A percentile compares a stretch with the other conserved stretches of the same genome.
These are phyloP conservation scores for Polietes domitor DNA, from an alignment of 2,888 invertebrate species.

Conservation along the genomic window DNA sequence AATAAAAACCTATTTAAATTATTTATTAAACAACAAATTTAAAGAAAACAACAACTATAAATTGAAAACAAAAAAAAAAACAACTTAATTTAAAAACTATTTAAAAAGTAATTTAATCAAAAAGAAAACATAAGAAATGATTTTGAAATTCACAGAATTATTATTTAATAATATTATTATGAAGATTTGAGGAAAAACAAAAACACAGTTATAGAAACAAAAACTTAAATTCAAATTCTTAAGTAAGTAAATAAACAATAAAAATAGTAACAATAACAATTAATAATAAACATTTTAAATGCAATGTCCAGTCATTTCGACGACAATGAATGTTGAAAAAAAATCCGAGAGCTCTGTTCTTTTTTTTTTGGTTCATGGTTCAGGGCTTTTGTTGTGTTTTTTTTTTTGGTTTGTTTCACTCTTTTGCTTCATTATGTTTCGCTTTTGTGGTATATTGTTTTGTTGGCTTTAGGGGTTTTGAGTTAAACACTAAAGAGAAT, in stretches of 20 bases:
- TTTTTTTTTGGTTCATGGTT: constrained; percentile 28
- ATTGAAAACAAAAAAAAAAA: constrained; percentile 23
- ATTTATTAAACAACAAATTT: constrained; percentile 62
- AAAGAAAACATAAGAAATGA: constrained; percentile 46
- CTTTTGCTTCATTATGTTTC: neutral
- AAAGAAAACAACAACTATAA: constrained; percentile 24
- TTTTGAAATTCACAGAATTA: constrained; percentile 53
- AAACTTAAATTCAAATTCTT: constrained; percentile 57
- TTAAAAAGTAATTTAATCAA: constrained; percentile 14
- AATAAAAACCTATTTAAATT: constrained; percentile 64
- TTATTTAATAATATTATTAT: constrained; percentile 53
- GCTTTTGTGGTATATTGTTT: too few relatives aligned
- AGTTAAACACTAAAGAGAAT: too few relatives aligned
- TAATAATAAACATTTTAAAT: constrained; percentile 37
- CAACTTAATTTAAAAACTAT: constrained; percentile 17
- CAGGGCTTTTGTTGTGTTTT: neutral
- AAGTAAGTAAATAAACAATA: constrained; percentile 59
- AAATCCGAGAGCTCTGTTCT: constrained; percentile 32
- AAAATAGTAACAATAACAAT: constrained; percentile 49
- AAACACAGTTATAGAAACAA: neutral
- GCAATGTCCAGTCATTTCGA: constrained; percentile 34
- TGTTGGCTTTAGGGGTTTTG: too few relatives aligned
- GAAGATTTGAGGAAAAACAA: constrained; percentile 38
- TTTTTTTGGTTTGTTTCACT: neutral
- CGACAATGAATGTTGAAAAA: constrained; percentile 37